Conservation (phyloP, 2,888 invertebrate genomes). For the Perithous albicinctus region DNA sequence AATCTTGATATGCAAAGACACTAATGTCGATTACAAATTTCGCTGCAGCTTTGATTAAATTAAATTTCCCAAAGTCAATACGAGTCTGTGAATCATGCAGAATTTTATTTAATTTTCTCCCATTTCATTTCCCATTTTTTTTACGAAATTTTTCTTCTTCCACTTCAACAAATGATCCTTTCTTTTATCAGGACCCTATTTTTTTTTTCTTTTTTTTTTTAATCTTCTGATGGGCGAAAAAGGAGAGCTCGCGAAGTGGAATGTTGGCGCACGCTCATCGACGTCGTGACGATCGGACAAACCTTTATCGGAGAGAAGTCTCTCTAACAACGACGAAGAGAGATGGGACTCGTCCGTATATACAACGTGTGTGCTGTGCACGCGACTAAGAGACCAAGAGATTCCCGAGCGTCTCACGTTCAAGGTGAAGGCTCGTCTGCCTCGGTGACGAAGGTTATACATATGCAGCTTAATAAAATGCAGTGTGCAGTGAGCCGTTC, state of each 20-base stretch:
- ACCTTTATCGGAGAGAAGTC: background rate
- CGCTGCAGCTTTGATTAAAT: too few relatives aligned
- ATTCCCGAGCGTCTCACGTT: slow-evolving; percentile 33
- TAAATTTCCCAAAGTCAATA: too few relatives aligned
- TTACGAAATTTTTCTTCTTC: background rate
- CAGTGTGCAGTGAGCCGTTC: slow-evolving; percentile 26
- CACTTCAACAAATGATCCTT: background rate
- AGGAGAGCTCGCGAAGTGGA: slow-evolving; percentile 2
- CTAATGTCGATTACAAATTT: too few relatives aligned
- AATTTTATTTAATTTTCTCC: background rate
- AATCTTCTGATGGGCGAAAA: background rate
- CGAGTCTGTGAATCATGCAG: too few relatives aligned
- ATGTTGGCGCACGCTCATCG: slow-evolving; percentile 29
- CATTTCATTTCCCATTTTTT: background rate
- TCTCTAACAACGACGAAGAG: background rate
- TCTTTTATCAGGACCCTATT: background rate
- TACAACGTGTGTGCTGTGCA: slow-evolving; percentile 20
- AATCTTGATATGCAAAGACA: too few relatives aligned
- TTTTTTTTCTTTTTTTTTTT: background rate
- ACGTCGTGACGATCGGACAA: slow-evolving; percentile 12
- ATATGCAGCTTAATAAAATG: slow-evolving; percentile 9
- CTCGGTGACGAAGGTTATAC: slow-evolving; percentile 10
- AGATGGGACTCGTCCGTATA: background rate
- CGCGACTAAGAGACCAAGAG: slow-evolving; percentile 18
- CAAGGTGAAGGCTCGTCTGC: slow-evolving; percentile 43